Evolutionary conservation across 2,888 invertebrate species (phyloP), one percentile per base, ranked within the genome.

Genomic region (Stegana nigrithorax): DNA sequence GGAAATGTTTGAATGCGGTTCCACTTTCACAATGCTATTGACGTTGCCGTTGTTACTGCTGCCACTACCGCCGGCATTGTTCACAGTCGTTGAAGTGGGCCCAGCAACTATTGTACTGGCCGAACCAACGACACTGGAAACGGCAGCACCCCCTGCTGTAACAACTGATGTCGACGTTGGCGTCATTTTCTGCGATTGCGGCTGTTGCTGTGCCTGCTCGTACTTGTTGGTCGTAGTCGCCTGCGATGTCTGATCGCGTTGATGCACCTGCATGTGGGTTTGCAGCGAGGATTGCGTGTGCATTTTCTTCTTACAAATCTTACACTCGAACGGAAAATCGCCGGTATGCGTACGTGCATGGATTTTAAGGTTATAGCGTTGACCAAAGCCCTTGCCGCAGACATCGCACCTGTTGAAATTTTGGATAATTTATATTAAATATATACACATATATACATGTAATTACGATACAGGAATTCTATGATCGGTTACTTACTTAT

Each of bases 271-370:
- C 81, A 85, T 81, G 62, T 85, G 85, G 8, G 84, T 84, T 67
- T 84, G 83, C 67, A 84, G 74, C 63, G 85, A 84, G 19, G 85
- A 83, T 55, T 84, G 84, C 26, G 85, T 85, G 57, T 85, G 84
- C 62, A 85, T 72, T 71, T 85, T 85, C 71, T 84, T 84, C 62
- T 83, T 82, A 66, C 85, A 85, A 58, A 84, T 73, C 51, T 83
- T 84, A 64, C 85, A 85, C 73, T 85, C 85, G 45, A 83, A 85
- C 32, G 85, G 85, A 67, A 84, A 84, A 36, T 85, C 84, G 1
- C 85, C 85, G 2, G 84, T 84, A 65, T 85, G 85, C 17, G 85
- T 83, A 56, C 85, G 83, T 26, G 84, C 84, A 51, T 85, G 85
- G 29, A 85, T 85, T 66, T 85, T 85, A 1, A 85, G 70, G 73